Percentiles rank a stretch among this genome's conserved stretches.
Evolutionary conservation across 2,888 invertebrate species (phyloP).

Genomic region (Iselma pallidipennis): DNA sequence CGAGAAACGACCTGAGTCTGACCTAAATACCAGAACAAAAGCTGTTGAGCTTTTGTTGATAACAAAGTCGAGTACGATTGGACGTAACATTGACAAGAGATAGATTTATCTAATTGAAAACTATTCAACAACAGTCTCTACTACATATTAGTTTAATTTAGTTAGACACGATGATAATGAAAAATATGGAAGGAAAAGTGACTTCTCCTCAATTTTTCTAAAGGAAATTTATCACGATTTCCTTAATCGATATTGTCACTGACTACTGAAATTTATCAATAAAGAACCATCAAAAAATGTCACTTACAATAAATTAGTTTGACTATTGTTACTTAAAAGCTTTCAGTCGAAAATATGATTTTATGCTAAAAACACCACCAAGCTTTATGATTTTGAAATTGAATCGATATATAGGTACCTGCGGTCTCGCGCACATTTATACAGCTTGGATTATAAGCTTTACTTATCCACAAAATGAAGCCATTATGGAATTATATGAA

Average conservation of each 20-base stretch:
- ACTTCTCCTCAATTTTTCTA: too few species aligned
- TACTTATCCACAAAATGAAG: constrained; percentile 20
- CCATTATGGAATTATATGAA: constrained; percentile 6
- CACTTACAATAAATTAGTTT: constrained; percentile 7
- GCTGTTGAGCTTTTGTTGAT: background rate
- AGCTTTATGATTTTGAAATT: constrained; percentile 7
- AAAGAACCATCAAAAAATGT: background rate
- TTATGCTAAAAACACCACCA: background rate
- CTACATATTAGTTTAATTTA: too few species aligned
- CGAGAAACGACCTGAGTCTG: background rate
- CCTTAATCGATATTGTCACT: too few species aligned
- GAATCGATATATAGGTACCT: constrained; percentile 12
- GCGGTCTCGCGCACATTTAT: constrained; percentile 11
- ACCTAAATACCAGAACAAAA: background rate
- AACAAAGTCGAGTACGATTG: background rate
- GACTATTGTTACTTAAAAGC: constrained; percentile 8
- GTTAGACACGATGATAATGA: too few species aligned
- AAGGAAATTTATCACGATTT: too few species aligned
- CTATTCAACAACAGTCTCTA: background rate
- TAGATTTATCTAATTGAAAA: background rate
- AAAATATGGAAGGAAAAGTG: background rate
- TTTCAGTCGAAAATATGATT: constrained; percentile 14
- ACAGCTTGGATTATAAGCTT: constrained; percentile 21
- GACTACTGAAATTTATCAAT: too few species aligned
- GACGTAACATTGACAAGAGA: background rate